Evolutionary conservation across 2,113 vertebrate species (phyloP).

Genomic region (Vidua macroura): DNA sequence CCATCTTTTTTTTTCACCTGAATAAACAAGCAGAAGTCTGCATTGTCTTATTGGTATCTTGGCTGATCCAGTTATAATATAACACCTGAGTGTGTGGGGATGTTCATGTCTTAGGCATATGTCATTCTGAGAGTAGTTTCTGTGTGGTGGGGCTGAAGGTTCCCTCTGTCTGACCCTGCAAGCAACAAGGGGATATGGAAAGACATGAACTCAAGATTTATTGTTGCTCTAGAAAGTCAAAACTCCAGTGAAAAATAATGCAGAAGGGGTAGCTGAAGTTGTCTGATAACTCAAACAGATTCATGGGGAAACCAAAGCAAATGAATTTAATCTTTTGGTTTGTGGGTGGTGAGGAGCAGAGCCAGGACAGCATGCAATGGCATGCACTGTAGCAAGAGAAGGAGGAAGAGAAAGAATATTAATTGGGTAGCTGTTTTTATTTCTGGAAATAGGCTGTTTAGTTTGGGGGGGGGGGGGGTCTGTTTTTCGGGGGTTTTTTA

Average conservation of each 20-base stretch:
- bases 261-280: background rate
- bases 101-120: background rate
- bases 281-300: conserved; percentile 39
- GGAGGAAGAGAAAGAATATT: background rate
- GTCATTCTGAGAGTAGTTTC: conserved; percentile 11
- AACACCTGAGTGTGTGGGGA: background rate
- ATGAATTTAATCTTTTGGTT: conserved; percentile 36
- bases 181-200: background rate
- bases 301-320: background rate
- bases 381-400: background rate
- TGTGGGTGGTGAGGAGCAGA: background rate
- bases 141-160: background rate
- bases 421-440: background rate
- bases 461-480: background rate
- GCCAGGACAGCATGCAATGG: background rate
- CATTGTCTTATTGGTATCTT: background rate
- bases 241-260: conserved; percentile 30
- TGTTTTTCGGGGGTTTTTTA: background rate
- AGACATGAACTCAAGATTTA: conserved; percentile 50
- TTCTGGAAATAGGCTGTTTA: background rate
- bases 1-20: background rate
- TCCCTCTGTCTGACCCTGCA: conserved; percentile 17
- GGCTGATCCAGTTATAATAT: background rate
- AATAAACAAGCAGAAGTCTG: background rate
- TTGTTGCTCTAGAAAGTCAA: background rate